Base-by-base conservation (phyloP, 2,113 vertebrate species). In the Forbesichthys agassizii region DNA sequence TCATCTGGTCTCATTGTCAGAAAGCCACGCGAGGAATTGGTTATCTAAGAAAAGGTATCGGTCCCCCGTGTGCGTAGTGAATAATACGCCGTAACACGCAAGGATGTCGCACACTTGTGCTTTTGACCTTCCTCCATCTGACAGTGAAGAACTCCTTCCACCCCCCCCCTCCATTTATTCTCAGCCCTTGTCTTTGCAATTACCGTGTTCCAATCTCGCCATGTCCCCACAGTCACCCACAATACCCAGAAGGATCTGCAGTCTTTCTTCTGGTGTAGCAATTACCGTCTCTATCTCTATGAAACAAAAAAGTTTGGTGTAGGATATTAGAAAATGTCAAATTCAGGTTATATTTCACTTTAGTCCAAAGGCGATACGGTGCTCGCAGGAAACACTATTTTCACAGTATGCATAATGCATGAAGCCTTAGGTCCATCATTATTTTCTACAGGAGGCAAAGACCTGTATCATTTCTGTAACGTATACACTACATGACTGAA, bases 261-360 rank as follows among this genome's bases (percentile, higher is more conserved):
- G 88, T 81, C 90, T 91, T 88, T 90, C 87, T 92, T 90, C 89
- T 88, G 85, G 81, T 89, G 83, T 81, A 87, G 87, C 90, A 93
- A 93, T 93, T 93, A 93, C 90, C 75, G 73, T 85, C 87, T 81
- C 86, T 90, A 88, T 89, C 90, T 90, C 86, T 90, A 82, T 88
- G 90, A 92, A 92, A 92, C 90, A 91, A 92, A 90, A 58, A 92
- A 88, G 86, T 91, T 91, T 87, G 86, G 89, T 90, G 86, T 82
- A 89, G 88, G 88, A 90, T 92, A 92, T 92, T 92, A 91, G 88
- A 88, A 92, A 91, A 93, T 93, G 90, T 92, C 92, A 92, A 93
- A 91, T 89, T 91, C 90, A 91, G 88, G 90, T 90, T 93, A 89
- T 87, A 90, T 91, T 90, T 92, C 87, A 89, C 89, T 89, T 90